Conservation (phyloP, 2,797 vertebrate species). For the Discoglossus pictus region DNA sequence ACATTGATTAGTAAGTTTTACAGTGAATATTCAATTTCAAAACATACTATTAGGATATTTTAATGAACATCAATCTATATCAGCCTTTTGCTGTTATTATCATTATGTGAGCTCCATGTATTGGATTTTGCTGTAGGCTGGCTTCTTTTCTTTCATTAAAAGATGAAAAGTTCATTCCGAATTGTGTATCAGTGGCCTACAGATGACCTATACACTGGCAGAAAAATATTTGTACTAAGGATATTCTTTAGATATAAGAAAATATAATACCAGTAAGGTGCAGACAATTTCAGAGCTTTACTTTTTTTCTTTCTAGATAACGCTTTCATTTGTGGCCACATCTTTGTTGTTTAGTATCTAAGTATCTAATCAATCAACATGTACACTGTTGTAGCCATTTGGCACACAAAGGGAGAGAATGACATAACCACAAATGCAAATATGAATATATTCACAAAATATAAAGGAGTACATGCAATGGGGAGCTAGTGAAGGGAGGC, state of each 20-base stretch:
- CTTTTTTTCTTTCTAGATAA: too few species aligned
- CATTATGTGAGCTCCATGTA: neutral
- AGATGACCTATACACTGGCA: slow-evolving; percentile 27
- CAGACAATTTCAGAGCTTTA: too few species aligned
- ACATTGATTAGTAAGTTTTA: slow-evolving; percentile 10
- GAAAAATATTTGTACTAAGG: slow-evolving; percentile 19
- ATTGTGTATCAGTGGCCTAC: slow-evolving; percentile 10
- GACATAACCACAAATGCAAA: too few species aligned
- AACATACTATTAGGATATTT: neutral
- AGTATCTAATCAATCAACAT: too few species aligned
- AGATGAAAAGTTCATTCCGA: slow-evolving; percentile 32
- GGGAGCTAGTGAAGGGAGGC: too few species aligned
- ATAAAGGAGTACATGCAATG: too few species aligned
- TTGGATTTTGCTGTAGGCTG: slow-evolving; percentile 20
- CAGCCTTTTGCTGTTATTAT: neutral
- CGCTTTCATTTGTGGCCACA: too few species aligned
- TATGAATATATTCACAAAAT: too few species aligned
- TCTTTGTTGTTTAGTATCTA: too few species aligned
- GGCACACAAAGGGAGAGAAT: too few species aligned
- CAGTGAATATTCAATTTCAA: neutral
- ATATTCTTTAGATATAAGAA: too few species aligned
- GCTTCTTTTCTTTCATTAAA: neutral
- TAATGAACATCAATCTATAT: slow-evolving; percentile 13
- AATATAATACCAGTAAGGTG: neutral
- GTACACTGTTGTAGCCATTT: neutral